phyloP scores from a whole-genome alignment of 1,140 invertebrate species.

The Pseudomyrmex cubaensis region DNA sequence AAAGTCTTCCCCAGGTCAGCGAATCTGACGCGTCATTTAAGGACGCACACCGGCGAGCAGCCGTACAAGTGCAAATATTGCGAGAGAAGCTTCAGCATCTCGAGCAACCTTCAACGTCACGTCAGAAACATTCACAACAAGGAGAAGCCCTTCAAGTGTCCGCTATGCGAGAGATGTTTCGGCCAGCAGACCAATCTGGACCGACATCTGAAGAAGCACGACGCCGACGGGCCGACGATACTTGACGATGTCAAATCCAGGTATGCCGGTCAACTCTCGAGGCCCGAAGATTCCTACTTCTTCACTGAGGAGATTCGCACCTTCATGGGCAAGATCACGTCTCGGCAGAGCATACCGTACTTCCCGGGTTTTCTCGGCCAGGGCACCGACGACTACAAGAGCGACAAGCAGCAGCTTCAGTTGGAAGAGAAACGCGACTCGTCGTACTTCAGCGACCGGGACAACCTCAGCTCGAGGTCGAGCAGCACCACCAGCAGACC shows the following conservation, averaged over 20 bases:
- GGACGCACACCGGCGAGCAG: constrained; percentile 99
- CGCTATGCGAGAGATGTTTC: constrained; percentile 95
- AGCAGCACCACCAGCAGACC: constrained; percentile 85
- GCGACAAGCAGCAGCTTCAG: constrained; percentile 82
- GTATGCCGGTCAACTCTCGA: constrained; percentile 81
- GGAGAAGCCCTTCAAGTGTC: constrained; percentile 95
- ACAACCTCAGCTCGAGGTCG: constrained; percentile 86
- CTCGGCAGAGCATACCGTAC: constrained; percentile 82
- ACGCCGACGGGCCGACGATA: constrained; percentile 93
- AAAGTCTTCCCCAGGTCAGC: constrained; percentile 99
- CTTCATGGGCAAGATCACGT: constrained; percentile 96
- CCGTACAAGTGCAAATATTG: constrained; percentile 99
- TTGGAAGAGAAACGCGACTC: constrained; percentile 85
- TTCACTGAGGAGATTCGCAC: constrained; percentile 93
- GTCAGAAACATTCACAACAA: constrained; percentile 99
- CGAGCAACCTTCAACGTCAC: constrained; percentile 99
- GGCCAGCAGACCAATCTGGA: constrained; percentile 99
- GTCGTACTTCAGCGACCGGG: constrained; percentile 86
- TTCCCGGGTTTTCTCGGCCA: constrained; percentile 80
- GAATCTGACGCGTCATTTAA: constrained; percentile 97
- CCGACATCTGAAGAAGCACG: constrained; percentile 98
- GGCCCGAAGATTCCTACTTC: constrained; percentile 93
- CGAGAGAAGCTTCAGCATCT: constrained; percentile 99
- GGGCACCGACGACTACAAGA: constrained; percentile 79
- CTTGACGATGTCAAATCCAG: constrained; percentile 87